Percentiles rank a stretch among this genome's conserved stretches.
These are phyloP conservation scores for Sinocyclocheilus anshuiensis DNA, from an alignment of 2,113 vertebrate genomes.

Conservation along the genomic window DNA sequence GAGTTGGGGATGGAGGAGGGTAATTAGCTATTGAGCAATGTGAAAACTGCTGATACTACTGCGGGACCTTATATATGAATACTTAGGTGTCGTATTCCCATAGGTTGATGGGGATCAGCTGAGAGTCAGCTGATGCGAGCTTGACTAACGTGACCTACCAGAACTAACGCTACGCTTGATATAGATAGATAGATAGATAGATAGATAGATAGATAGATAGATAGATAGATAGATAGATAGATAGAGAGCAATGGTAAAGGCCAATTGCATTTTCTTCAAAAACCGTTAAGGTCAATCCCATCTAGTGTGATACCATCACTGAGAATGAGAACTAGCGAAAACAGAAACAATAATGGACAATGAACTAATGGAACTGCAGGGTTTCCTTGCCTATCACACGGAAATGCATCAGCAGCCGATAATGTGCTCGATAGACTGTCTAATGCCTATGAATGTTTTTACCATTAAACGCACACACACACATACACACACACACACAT, in stretches of 20 bases:
- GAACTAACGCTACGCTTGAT: no score
- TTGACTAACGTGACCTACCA: no score
- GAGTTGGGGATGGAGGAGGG: no score
- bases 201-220: background rate
- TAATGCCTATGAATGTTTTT: conserved; percentile 33
- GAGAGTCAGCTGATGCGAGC: no score
- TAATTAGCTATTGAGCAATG: no score
- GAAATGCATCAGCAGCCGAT: conserved; percentile 36
- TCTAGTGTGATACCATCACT: conserved; percentile 7
- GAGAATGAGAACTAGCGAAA: background rate
- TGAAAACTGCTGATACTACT: no score
- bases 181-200: no score
- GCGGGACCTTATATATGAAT: no score
- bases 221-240: no score
- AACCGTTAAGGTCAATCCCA: background rate
- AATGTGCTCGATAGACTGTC: conserved; percentile 26
- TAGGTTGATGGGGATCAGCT: no score
- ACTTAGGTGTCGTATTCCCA: no score
- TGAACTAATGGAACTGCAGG: background rate
- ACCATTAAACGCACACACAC: background rate
- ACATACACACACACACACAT: background rate
- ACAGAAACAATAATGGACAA: background rate
- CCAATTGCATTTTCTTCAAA: background rate
- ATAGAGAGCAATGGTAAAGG: background rate
- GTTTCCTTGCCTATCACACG: conserved; percentile 16